A percentile compares a stretch with the other conserved stretches of the same genome.
phyloP scores from a whole-genome alignment of 2,797 vertebrate species.

The Anabacerthia variegaticeps region DNA sequence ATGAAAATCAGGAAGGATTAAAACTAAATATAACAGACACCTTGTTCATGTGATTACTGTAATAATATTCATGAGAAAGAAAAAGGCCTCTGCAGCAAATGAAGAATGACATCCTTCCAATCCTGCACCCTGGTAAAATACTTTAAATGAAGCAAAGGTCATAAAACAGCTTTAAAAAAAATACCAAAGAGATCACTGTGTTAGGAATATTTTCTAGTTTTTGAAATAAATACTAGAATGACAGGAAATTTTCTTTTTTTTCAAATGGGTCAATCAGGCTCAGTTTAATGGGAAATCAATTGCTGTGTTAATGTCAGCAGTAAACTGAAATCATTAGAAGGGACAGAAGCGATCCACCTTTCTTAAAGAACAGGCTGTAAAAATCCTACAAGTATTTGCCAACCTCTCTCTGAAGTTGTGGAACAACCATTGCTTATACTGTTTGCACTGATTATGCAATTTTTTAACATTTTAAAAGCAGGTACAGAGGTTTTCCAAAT shows the following conservation, averaged over 20 bases:
- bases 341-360: neutral
- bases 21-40: neutral
- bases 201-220: neutral
- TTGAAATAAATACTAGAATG: neutral
- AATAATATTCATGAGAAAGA: neutral
- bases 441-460: neutral
- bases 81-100: neutral
- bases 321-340: neutral
- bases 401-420: neutral
- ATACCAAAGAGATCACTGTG: neutral
- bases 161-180: neutral
- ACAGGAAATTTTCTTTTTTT: neutral
- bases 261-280: neutral
- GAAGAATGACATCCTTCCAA: neutral
- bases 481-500: neutral
- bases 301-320: neutral
- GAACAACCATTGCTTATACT: neutral
- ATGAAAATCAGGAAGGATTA: neutral
- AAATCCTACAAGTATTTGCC: neutral
- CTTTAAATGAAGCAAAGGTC: neutral
- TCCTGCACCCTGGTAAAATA: neutral
- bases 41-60: neutral
- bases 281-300: neutral
- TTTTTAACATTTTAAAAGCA: neutral
- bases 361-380: neutral